Evolutionary conservation across 92 coral and sea anemone species (phyloP).

Genomic region (Ricordea florida): DNA sequence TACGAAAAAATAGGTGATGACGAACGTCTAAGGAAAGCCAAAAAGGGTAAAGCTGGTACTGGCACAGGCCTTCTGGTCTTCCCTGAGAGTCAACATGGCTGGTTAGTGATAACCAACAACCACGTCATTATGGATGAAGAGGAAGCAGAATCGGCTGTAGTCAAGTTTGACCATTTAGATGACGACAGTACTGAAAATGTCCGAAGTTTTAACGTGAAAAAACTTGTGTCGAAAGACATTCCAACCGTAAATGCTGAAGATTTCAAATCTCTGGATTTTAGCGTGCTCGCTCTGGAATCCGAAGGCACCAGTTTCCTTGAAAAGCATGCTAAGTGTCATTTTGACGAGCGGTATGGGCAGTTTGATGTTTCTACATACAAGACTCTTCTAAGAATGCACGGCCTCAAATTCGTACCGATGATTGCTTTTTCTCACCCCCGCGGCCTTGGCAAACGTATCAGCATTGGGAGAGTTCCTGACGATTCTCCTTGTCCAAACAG

Average conservation of each 20-base stretch:
- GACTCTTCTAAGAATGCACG: too few relatives aligned
- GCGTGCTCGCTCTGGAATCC: neutral
- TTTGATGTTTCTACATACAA: neutral
- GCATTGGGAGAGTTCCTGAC: neutral
- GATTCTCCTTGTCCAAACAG: neutral
- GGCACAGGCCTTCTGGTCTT: neutral
- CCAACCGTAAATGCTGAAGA: neutral
- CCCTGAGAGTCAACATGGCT: neutral
- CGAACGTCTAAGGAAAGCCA: neutral
- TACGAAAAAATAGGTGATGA: neutral
- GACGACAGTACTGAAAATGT: neutral
- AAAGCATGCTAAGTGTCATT: neutral
- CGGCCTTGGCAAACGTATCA: neutral
- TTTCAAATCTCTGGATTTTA: neutral
- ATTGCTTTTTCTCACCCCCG: neutral
- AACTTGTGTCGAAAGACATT: neutral
- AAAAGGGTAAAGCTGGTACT: neutral
- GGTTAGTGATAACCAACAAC: conserved; percentile 3
- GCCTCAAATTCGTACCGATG: neutral
- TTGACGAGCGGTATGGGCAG: neutral
- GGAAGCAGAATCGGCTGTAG: neutral
- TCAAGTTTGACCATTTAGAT: neutral
- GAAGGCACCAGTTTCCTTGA: neutral
- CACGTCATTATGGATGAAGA: neutral
- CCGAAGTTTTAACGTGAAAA: neutral